Percentiles rank a stretch among this genome's conserved stretches.
Evolutionary conservation across 2,888 invertebrate genomes (phyloP).

Genomic region (Catotricha subobsoleta): DNA sequence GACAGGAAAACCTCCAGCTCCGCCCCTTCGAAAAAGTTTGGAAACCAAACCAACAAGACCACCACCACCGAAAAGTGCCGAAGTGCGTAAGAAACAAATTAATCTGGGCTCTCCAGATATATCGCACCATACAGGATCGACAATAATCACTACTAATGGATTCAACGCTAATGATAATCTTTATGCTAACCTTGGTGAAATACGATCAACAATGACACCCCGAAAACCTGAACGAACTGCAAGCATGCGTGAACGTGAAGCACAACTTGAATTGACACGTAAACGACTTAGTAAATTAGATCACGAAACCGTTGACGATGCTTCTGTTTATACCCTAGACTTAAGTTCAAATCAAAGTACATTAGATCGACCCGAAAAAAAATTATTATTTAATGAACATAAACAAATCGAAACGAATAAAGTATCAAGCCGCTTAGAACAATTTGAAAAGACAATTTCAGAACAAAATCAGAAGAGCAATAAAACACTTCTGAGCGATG

Average conservation of each 20-base stretch:
- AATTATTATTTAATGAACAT: constrained; percentile 17
- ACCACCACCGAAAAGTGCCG: constrained; percentile 53
- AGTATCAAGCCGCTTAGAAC: constrained; percentile 23
- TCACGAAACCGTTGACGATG: not conserved
- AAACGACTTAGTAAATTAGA: constrained; percentile 22
- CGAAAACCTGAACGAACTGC: constrained; percentile 73
- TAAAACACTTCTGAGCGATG: constrained; percentile 13
- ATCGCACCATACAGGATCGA: too few relatives aligned
- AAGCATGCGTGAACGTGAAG: constrained; percentile 66
- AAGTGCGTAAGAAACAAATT: constrained; percentile 43
- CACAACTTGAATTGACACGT: constrained; percentile 39
- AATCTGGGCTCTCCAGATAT: too few relatives aligned
- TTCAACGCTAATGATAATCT: constrained; percentile 35
- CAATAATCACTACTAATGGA: too few relatives aligned
- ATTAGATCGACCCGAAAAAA: not conserved
- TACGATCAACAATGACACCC: constrained; percentile 61
- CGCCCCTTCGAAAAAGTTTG: constrained; percentile 42
- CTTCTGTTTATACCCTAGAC: too few relatives aligned
- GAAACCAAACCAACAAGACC: constrained; percentile 48
- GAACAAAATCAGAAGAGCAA: not conserved
- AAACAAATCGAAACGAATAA: constrained; percentile 17
- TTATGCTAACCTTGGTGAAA: constrained; percentile 72
- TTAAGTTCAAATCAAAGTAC: not conserved
- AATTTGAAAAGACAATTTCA: constrained; percentile 18
- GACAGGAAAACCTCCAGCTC: constrained; percentile 52